Conservation (phyloP, 2,113 vertebrate species). For the Gnathonemus longibarbis region DNA sequence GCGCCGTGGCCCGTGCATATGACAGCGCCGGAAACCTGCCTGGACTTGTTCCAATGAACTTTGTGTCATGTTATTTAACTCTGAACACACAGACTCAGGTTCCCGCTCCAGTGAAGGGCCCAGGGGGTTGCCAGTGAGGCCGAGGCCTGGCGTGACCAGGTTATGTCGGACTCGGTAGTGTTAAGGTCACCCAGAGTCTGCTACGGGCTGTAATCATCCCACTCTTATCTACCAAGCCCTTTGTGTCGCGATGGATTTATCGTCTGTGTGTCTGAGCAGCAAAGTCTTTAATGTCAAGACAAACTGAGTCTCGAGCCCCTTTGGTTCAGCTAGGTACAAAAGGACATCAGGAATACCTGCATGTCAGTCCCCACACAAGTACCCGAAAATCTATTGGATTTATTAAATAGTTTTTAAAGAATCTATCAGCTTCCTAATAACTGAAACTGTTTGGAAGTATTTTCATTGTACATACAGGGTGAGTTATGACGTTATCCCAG, state of each 20-base stretch:
- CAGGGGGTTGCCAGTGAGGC: constrained; percentile 25
- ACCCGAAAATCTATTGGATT: background rate
- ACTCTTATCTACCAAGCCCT: background rate
- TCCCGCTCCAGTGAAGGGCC: background rate
- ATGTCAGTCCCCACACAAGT: background rate
- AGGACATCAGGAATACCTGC: background rate
- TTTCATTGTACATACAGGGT: background rate
- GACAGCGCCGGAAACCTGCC: constrained; percentile 30
- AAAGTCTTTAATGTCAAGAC: background rate
- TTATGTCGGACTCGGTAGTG: background rate
- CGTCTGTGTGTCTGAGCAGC: background rate
- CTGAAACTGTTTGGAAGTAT: background rate
- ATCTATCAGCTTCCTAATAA: background rate
- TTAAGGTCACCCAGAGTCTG: background rate
- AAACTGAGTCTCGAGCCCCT: background rate
- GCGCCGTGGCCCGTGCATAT: background rate
- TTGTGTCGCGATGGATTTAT: background rate
- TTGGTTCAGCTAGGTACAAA: background rate
- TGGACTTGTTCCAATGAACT: constrained; percentile 44
- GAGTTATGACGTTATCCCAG: background rate
- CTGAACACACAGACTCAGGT: constrained; percentile 24
- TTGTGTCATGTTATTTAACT: constrained; percentile 52
- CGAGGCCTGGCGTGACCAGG: background rate
- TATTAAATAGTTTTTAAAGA: background rate
- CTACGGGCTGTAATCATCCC: background rate